Percentiles rank a stretch among this genome's conserved stretches.
Conservation (phyloP, 2,888 invertebrate species). For the Choristoneura rosaceana region DNA sequence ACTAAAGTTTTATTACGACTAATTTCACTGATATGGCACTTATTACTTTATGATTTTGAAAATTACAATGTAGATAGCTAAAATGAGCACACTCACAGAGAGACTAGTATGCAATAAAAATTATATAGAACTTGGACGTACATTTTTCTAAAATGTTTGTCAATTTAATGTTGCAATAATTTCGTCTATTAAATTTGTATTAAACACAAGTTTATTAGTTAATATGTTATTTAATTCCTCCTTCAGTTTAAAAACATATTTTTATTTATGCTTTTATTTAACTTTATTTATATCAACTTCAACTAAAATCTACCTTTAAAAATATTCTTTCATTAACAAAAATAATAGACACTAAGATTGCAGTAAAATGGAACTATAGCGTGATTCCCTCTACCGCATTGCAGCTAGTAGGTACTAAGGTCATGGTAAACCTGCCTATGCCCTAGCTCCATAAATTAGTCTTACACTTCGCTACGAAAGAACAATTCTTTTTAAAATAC, state of each 20-base stretch:
- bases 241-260: too few species aligned
- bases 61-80: not conserved
- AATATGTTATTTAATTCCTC: too few species aligned
- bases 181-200: too few species aligned
- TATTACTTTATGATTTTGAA: not conserved
- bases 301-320: not conserved
- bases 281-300: too few species aligned
- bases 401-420: conserved; percentile 69
- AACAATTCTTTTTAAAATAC: conserved; percentile 5
- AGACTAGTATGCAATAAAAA: not conserved
- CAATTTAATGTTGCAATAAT: too few species aligned
- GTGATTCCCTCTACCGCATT: conserved; percentile 74
- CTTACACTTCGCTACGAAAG: conserved; percentile 7
- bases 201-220: too few species aligned
- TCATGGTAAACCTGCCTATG: conserved; percentile 63
- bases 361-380: conserved; percentile 67
- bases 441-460: conserved; percentile 34
- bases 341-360: conserved; percentile 50
- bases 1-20: not conserved
- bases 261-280: too few species aligned
- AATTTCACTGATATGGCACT: not conserved
- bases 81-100: not conserved
- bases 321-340: not conserved
- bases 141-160: too few species aligned
- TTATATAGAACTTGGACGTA: not conserved